A percentile compares a stretch with the other conserved stretches of the same genome.
These are phyloP conservation scores for Drosophila orosa DNA, from an alignment of 1,140 invertebrate species.

Conservation along the genomic window DNA sequence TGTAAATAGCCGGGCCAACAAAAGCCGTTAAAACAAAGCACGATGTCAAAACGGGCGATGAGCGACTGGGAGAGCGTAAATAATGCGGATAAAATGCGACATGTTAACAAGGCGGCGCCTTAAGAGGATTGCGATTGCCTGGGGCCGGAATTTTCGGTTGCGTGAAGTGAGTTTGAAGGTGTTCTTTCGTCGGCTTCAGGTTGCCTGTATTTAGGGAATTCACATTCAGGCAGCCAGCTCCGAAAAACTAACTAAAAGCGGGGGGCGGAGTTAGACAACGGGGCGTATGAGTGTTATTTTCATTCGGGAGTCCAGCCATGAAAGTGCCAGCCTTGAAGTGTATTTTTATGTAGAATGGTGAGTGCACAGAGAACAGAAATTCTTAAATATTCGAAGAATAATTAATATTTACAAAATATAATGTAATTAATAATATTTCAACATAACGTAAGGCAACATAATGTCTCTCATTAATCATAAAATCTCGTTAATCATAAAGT, in stretches of 20 bases:
- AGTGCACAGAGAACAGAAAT: background rate
- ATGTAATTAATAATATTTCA: background rate
- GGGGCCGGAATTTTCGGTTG: background rate
- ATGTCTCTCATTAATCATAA: background rate
- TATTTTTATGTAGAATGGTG: constrained; percentile 15
- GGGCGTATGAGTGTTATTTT: constrained; percentile 49
- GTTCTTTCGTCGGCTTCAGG: constrained; percentile 6
- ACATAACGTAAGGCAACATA: background rate
- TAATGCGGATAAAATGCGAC: constrained; percentile 71
- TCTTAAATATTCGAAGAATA: too few species aligned
- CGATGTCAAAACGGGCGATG: constrained; percentile 35
- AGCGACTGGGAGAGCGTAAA: constrained; percentile 48
- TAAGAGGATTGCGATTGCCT: constrained; percentile 42
- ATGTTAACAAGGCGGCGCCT: constrained; percentile 72
- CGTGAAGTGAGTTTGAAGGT: background rate
- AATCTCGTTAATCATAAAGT: background rate
- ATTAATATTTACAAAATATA: background rate
- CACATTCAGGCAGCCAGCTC: constrained; percentile 16
- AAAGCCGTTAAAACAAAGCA: constrained; percentile 63
- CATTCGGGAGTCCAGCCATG: constrained; percentile 47
- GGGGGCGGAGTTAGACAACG: constrained; percentile 23
- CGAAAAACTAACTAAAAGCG: constrained; percentile 26
- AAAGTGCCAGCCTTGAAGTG: constrained; percentile 48
- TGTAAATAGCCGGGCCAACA: constrained; percentile 59
- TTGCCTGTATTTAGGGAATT: constrained; percentile 52